Evolutionary conservation across 1,140 invertebrate species (phyloP).

Genomic region (Olivierus martensii): DNA sequence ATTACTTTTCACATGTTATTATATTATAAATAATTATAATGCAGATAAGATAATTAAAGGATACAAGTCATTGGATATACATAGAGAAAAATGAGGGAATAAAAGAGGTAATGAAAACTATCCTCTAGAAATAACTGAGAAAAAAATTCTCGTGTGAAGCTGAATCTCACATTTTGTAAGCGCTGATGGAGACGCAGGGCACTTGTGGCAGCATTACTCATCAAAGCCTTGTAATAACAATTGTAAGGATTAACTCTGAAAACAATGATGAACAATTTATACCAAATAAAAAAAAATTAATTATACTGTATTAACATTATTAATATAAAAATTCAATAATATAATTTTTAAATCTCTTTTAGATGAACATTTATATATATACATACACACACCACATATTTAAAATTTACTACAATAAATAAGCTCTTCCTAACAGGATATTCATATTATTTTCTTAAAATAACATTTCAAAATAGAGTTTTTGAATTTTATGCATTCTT

Average conservation of each 20-base stretch:
- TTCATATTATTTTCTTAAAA: too few species aligned
- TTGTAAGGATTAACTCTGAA: conserved; percentile 54
- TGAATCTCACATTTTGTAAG: conserved; percentile 51
- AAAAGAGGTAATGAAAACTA: conserved; percentile 92
- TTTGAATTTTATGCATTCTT: too few species aligned
- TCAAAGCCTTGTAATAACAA: conserved; percentile 76
- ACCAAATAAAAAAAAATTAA: too few species aligned
- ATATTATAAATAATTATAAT: conserved; percentile 27
- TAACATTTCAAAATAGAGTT: too few species aligned
- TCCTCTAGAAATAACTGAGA: conserved; percentile 69
- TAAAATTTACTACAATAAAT: too few species aligned
- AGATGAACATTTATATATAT: too few species aligned
- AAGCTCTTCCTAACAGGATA: too few species aligned
- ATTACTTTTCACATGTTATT: conserved; percentile 20
- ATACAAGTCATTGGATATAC: conserved; percentile 75
- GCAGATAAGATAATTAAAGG: conserved; percentile 28
- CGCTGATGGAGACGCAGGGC: conserved; percentile 86
- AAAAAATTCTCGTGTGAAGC: conserved; percentile 65
- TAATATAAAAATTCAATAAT: too few species aligned
- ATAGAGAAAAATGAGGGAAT: conserved; percentile 83
- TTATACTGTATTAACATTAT: too few species aligned
- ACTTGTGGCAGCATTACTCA: conserved; percentile 83
- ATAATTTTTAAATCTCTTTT: too few species aligned
- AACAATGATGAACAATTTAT: too few species aligned
- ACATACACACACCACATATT: too few species aligned